Conservation (phyloP, 2,113 vertebrate species). For the Epinephelus cyanopodus region DNA sequence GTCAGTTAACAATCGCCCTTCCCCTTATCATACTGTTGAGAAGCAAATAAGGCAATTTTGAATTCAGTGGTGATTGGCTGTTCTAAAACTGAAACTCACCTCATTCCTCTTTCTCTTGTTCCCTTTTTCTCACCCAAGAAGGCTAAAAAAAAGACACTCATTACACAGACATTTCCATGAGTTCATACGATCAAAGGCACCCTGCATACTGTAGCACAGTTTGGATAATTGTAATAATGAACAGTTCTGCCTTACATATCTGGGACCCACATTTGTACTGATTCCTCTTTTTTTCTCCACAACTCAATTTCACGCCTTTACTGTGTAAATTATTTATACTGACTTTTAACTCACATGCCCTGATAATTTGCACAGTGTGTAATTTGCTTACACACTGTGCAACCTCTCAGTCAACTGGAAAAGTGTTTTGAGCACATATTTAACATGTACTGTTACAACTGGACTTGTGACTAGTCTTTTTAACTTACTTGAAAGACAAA, state of each 20-base stretch:
- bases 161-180: too few species aligned
- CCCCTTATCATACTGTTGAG: not conserved
- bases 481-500: conserved; percentile 20
- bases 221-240: not conserved
- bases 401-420: not conserved
- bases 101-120: not conserved
- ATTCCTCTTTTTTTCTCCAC: not conserved
- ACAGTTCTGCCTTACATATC: conserved; percentile 37
- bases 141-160: not conserved
- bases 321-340: conserved; percentile 6
- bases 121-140: not conserved
- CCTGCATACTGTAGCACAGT: not conserved
- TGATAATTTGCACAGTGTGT: not conserved
- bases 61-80: not conserved
- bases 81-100: not conserved
- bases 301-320: conserved; percentile 2
- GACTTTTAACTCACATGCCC: conserved; percentile 2
- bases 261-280: conserved; percentile 10
- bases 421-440: conserved; percentile 1
- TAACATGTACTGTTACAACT: conserved; percentile 3
- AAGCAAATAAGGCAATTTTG: not conserved
- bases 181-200: not conserved
- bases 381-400: not conserved
- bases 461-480: not conserved
- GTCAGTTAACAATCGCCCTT: not conserved